Percentiles rank a stretch among this genome's conserved stretches.
These are phyloP conservation scores for Peromyscus melanophrys DNA, from an alignment of 2,797 vertebrate genomes.

Conservation along the genomic window DNA sequence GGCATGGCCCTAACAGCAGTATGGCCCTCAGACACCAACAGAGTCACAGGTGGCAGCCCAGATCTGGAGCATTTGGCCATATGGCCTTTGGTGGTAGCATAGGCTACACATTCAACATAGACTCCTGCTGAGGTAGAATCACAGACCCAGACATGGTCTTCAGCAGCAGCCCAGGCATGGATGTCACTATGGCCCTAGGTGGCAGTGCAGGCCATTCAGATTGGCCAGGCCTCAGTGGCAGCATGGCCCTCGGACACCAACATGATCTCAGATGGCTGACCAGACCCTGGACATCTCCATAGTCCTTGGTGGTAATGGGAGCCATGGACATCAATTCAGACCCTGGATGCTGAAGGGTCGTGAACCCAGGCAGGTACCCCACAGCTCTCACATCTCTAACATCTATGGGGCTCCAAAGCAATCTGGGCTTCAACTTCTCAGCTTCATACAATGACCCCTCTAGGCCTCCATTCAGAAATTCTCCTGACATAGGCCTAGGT, in stretches of 20 bases:
- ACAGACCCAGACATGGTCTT: background rate
- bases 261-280: background rate
- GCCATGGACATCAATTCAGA: background rate
- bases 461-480: too few relatives aligned
- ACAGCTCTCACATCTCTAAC: too few relatives aligned
- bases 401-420: too few relatives aligned
- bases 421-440: too few relatives aligned
- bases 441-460: too few relatives aligned
- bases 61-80: background rate
- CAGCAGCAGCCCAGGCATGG: background rate
- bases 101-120: background rate
- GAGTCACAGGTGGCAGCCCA: background rate
- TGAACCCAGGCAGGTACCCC: too few relatives aligned
- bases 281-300: background rate
- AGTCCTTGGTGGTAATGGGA: background rate
- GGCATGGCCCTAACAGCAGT: background rate
- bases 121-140: background rate
- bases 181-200: background rate
- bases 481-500: too few relatives aligned
- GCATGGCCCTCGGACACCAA: background rate
- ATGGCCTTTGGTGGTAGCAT: background rate
- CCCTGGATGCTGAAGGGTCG: background rate
- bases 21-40: background rate
- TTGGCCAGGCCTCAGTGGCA: background rate
- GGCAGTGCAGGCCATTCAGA: background rate